Base-by-base conservation (phyloP, 1,140 invertebrate species). In the Oryzaephilus surinamensis region DNA sequence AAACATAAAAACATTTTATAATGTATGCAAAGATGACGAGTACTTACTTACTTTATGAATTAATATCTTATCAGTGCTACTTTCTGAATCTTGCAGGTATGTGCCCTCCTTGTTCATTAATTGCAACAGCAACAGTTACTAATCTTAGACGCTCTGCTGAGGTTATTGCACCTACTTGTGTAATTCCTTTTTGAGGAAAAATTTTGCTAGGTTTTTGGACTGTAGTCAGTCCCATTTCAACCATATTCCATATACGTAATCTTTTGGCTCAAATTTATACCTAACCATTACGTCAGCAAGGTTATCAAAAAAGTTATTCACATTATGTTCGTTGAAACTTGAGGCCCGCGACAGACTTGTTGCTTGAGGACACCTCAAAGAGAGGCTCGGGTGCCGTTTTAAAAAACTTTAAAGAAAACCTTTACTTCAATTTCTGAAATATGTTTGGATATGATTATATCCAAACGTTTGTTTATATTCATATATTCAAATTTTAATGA, bases 191-290 rank as follows among this genome's bases (percentile, higher is more conserved):
- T 44, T 63, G 64, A 28, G 52, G 54, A 16, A 63, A 19, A 26
- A 61, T 38, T 46, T 48, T 56, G 16, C 41, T 37, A 12, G 50
- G 52, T 34, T 48, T 52, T 43, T 59, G 64, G 2, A 69, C 66
- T n/a, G 65, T 68, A 1, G 63, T 66, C 15, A 62, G 45, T 7
- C 58, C 59, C 4, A 37, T 63, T 51, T 69, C 63, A 50, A 67
- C 63, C n/a, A 66, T 48, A 43, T 70, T 69, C 32, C 55, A 28
- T 50, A 67, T 14, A 70, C 63, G 32, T 47, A 19, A 32, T 41
- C 35, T 16, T 43, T 23, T 40, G 42, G 46, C 32, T 40, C 30
- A 43, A 54, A 58, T 10, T 48, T 47, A 32, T 51, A 21, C 36
- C 45, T 20, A 51, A 56, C 32, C 13, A 57, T 42, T 6, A 63